Evolutionary conservation across 2,113 vertebrate genomes (phyloP), one percentile per base, ranked within the genome.

Genomic region (Ailurus styani): DNA sequence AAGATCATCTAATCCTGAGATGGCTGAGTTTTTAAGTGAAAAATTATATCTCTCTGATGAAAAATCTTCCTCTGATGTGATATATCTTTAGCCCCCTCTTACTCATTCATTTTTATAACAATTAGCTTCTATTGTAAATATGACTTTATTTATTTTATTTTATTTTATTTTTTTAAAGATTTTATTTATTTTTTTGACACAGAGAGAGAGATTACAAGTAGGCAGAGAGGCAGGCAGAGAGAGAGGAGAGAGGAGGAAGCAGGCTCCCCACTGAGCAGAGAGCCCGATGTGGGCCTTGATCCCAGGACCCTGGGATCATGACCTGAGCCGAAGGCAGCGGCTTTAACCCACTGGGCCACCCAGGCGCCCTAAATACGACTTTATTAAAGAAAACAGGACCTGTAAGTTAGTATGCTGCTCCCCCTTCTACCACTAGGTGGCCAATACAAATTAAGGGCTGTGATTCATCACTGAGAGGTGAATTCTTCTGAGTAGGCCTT

Each of bases 361-460:
- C n/a, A n/a, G n/a, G n/a, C n/a, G n/a, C n/a, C n/a, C n/a, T n/a
- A n/a, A n/a, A 55, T 0, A n/a, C 0, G 45, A 88, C 37, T 93
- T 10, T 11, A 81, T 50, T 50, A 55, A 18, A 20, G 31, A 5
- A 57, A 57, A 52, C 1, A 82, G n/a, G 29, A 14, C 70, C 40
- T 15, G 25, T 3, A n/a, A 1, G 47, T 42, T 15, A 52, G 14
- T 29, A 84, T 96, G 96, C 2, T 96, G 60, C 98, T 97, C 40
- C 85, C 1, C 1, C 23, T 60, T 60, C 50, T 25, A 25, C 97
- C 98, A 98, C 95, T 95, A 98, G 97, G 95, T 98, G 98, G 97
- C 96, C 79, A 29, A 86, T 95, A 96, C 12, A 68, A 92, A 73
- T 21, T 34, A 18, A 8, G 91, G 34, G 66, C 66, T 68, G 5